Evolutionary conservation across 2,888 invertebrate species (phyloP), one percentile per base, ranked within the genome.

Genomic region (Rhamphomyia laevipes): DNA sequence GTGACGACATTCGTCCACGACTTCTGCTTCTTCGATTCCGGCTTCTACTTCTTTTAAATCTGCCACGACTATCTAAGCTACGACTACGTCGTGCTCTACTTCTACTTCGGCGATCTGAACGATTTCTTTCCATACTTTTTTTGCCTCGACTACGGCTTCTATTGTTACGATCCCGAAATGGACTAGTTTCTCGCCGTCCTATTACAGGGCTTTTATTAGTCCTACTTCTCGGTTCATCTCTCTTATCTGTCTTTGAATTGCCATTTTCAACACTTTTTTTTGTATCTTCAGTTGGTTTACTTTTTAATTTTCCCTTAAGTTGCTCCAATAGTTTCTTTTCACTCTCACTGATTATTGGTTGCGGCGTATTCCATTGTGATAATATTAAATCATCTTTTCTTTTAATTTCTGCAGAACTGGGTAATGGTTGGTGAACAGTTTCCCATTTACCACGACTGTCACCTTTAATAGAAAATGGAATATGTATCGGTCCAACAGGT

Each of bases 291-390:
- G 56, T 49, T 35, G 61, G 54, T 56, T 65, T 69, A 56, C 61
- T 65, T 59, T 66, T 67, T 23, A 65, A 59, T 57, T 64, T 65
- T 18, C 65, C 66, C 57, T 67, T 65, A 2, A 71, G 58, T 45
- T 72, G 74, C 53, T 79, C 77, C 7, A 79, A 60, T 10, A 80
- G 64, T 55, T 77, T 76, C 53, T 77, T 71, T 55, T 80, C 79
- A 45, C 70, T 74, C 4, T 77, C 77, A 48, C 74, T 74, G 38
- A 78, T 74, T 3, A 75, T 68, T 35, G 77, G 75, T 55, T 73
- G 67, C 35, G 76, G 73, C 5, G 75, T 72, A 66, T 77, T 76
- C 77, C 77, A 78, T 51, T 77, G 74, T 1, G 73, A 70, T 17
- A 77, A 58, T 23, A 73, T 61, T 60, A 73, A 63, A 61, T 80